phyloP scores from a whole-genome alignment of 2,797 vertebrate species.

The Sphenopsis melanotis region DNA sequence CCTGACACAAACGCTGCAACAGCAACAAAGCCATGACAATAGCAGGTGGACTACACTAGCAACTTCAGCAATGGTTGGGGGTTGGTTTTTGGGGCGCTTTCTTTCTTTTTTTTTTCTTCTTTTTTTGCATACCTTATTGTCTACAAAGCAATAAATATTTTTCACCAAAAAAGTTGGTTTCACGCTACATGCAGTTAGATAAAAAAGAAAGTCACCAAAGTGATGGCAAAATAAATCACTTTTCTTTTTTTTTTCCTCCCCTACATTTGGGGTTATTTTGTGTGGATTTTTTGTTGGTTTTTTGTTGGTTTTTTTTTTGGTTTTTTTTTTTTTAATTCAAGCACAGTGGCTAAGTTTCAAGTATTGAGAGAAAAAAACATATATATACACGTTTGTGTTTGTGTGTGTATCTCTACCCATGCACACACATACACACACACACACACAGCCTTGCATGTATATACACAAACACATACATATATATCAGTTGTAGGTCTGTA shows the following conservation, averaged over 20 bases:
- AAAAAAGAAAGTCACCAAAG: slow-evolving; percentile 59
- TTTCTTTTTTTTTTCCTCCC: background rate
- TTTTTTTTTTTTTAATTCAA: slow-evolving; percentile 21
- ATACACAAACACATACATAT: slow-evolving; percentile 56
- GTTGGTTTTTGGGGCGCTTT: background rate
- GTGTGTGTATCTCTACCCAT: background rate
- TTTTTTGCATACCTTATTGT: slow-evolving; percentile 41
- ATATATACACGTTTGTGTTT: slow-evolving; percentile 50
- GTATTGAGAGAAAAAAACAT: slow-evolving; percentile 69
- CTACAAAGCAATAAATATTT: slow-evolving; percentile 86
- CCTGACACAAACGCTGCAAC: slow-evolving; percentile 37
- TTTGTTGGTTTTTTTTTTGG: background rate
- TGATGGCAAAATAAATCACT: slow-evolving; percentile 58
- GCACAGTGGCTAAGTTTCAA: slow-evolving; percentile 80
- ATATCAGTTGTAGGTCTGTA: slow-evolving; percentile 55
- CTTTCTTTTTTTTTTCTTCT: background rate
- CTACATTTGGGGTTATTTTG: background rate
- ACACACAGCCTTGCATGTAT: slow-evolving; percentile 11
- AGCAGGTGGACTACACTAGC: background rate
- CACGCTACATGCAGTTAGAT: slow-evolving; percentile 72
- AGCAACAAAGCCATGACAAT: slow-evolving; percentile 21
- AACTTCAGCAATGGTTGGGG: background rate
- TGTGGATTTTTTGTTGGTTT: background rate
- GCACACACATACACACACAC: slow-evolving; percentile 29
- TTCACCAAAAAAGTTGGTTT: slow-evolving; percentile 75